Base-by-base conservation (phyloP, 2,113 vertebrate genomes). In the Phoenicopterus ruber region DNA sequence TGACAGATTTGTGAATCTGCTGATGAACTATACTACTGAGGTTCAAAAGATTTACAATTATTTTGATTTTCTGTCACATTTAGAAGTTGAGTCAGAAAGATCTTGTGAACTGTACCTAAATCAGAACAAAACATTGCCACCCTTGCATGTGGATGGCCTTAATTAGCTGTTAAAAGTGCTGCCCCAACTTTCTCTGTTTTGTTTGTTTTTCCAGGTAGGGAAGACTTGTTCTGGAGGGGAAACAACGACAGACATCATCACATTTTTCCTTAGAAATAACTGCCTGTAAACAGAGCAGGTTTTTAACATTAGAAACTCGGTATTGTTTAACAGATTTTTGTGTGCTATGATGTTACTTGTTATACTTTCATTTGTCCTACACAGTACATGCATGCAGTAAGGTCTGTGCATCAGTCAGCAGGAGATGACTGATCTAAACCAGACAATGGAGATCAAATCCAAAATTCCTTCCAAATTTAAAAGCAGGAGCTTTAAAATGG, bases 71-170 rank as follows among this genome's bases (percentile, higher is more conserved):
- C 74, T 82, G 42, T 88, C 71, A 25, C 15, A 83, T 96, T 95
- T 87, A 96, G 81, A 93, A 96, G 46, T 81, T 79, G 80, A 93
- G 54, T 72, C 81, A 94, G 81, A 94, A 96, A 92, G 55, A 63
- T 62, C 82, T 82, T 96, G 86, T 88, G 93, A 97, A 72, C 74
- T 88, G 54, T 71, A 86, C 72, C 89, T 90, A 96, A 96, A 97
- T 94, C 90, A 93, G 84, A 97, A 89, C 13, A 82, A 90, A 97
- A 96, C 61, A 47, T 73, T 95, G 74, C 31, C 42, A 65, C 31
- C 34, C 16, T 96, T 91, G 88, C 70, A 91, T 5, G 8, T 4
- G 83, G 73, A 59, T 40, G 38, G 22, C 62, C 67, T 89, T 80
- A 70, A 85, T 42, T 91, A 69, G 82, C 85, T 80, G 18, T n/a